Conservation (phyloP, 1,140 invertebrate genomes). For the Saccostrea echinata region DNA sequence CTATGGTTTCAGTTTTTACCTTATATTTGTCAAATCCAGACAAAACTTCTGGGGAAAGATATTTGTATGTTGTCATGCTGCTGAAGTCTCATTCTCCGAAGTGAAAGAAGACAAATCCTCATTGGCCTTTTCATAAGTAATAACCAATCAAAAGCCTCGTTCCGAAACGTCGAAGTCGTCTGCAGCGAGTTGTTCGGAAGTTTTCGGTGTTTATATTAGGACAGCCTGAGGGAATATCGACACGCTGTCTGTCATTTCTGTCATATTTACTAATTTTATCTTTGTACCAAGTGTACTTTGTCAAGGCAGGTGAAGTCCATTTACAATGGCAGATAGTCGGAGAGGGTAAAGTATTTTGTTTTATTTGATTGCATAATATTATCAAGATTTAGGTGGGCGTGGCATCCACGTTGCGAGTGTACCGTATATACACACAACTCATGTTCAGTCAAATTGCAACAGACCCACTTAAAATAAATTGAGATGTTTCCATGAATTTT, state of each 20-base stretch:
- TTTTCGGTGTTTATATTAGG: not conserved
- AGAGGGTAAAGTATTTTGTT: conserved; percentile 35
- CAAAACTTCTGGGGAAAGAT: conserved; percentile 89
- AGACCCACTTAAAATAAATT: too few relatives aligned
- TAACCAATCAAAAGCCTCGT: conserved; percentile 32
- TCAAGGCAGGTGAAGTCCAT: not conserved
- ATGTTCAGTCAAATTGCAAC: too few relatives aligned
- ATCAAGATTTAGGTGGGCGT: not conserved
- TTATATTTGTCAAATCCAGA: conserved; percentile 95
- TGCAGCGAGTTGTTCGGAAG: conserved; percentile 25
- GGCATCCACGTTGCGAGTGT: not conserved
- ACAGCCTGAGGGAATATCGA: not conserved
- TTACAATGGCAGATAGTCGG: conserved; percentile 16
- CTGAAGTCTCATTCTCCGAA: not conserved
- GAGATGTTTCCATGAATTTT: too few relatives aligned
- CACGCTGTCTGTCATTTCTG: not conserved
- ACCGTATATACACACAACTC: too few relatives aligned
- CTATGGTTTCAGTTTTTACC: conserved; percentile 81
- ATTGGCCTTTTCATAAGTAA: not conserved
- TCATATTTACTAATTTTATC: conserved; percentile 1
- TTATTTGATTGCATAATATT: not conserved
- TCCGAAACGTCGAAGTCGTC: conserved; percentile 17
- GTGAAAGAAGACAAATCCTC: conserved; percentile 29
- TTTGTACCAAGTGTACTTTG: conserved; percentile 21
- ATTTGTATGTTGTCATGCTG: conserved; percentile 79